Conservation (phyloP, 1,140 invertebrate genomes). For the Chrysoperla carnea region DNA sequence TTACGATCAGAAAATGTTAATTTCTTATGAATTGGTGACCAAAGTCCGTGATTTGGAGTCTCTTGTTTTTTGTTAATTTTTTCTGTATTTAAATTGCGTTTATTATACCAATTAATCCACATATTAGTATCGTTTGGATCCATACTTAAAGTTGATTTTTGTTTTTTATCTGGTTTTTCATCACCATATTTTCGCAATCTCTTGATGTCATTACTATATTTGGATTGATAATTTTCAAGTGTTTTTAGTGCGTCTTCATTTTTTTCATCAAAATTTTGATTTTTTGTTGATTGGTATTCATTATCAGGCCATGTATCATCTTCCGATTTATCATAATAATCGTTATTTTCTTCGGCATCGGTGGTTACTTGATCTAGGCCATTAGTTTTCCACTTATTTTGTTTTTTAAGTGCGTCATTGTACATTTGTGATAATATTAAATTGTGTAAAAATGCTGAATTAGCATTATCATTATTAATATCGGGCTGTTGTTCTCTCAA, state of each 20-base stretch:
- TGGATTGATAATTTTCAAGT: too few species aligned
- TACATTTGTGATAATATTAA: constrained; percentile 41
- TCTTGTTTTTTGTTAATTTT: constrained; percentile 2
- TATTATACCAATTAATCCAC: constrained; percentile 31
- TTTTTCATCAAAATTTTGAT: too few species aligned
- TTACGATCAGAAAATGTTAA: constrained; percentile 10
- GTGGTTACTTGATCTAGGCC: constrained; percentile 9
- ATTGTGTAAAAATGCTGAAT: constrained; percentile 39
- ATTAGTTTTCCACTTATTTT: constrained; percentile 8
- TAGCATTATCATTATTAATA: constrained; percentile 24
- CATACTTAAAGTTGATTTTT: too few species aligned
- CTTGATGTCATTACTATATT: too few species aligned
- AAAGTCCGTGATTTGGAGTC: constrained; percentile 4
- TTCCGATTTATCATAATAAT: constrained; percentile 11
- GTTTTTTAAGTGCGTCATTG: constrained; percentile 28
- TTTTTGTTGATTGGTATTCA: too few species aligned
- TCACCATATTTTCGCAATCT: too few species aligned
- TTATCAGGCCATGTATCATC: constrained; percentile 20
- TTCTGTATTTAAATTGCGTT: constrained; percentile 17
- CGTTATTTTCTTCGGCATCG: constrained; percentile 6
- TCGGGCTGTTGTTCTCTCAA: constrained; percentile 6
- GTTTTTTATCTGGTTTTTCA: too few species aligned
- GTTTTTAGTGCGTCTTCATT: too few species aligned
- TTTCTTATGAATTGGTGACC: background rate
- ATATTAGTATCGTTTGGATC: constrained; percentile 12